Conservation (phyloP, 64 coral and sea anemone species). For the Cladopsammia gracilis region DNA sequence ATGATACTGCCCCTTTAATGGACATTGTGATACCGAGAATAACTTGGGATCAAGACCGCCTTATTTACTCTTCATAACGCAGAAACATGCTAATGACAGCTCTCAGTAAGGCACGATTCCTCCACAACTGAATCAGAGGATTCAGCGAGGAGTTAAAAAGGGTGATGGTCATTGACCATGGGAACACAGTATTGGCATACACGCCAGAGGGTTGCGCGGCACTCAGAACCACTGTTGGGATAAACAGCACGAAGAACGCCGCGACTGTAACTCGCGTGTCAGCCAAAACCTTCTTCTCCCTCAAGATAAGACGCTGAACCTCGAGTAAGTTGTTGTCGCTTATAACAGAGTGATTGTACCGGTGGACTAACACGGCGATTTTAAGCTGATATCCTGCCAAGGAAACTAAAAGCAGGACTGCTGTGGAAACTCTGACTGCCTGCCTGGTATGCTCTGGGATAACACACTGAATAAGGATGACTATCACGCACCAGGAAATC, state of each 20-base stretch:
- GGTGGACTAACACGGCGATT: not conserved
- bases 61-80: not conserved
- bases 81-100: not conserved
- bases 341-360: not conserved
- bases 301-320: not conserved
- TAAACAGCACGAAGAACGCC: not conserved
- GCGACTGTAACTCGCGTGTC: not conserved
- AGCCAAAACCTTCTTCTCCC: not conserved
- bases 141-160: not conserved
- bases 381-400: not conserved
- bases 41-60: no score
- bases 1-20: no score
- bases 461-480: not conserved
- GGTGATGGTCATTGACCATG: conserved; percentile 13
- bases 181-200: not conserved
- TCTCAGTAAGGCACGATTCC: not conserved
- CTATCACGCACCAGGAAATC: not conserved
- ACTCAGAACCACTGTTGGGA: not conserved
- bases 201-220: not conserved
- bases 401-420: not conserved
- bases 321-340: not conserved
- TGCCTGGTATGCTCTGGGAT: not conserved
- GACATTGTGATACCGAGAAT: no score
- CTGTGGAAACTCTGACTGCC: not conserved
- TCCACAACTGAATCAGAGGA: not conserved